Evolutionary conservation across 2,888 invertebrate genomes (phyloP).

Genomic region (Cosmopolites sordidus): DNA sequence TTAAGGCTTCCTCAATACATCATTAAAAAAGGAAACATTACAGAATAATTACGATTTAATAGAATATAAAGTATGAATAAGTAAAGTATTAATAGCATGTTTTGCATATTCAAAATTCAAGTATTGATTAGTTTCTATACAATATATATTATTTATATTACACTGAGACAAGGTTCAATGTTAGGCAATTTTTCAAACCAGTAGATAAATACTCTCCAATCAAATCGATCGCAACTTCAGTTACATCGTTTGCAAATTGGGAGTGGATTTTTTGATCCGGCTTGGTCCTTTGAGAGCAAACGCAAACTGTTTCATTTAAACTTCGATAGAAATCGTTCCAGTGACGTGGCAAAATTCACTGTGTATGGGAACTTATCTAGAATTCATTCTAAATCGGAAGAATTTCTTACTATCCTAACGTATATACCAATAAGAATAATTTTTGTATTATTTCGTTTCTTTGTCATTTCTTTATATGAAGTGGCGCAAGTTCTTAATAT

Average conservation of each 20-base stretch:
- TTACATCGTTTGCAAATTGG: background rate
- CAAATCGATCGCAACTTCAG: background rate
- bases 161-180: background rate
- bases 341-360: background rate
- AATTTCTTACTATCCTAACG: no score
- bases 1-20: no score
- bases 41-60: no score
- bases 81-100: no score
- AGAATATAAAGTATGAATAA: no score
- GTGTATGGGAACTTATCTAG: background rate
- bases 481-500: no score
- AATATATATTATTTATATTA: background rate
- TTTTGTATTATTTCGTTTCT: no score
- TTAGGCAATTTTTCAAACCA: background rate
- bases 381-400: background rate
- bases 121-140: background rate
- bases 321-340: background rate
- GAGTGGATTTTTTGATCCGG: background rate
- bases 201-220: background rate
- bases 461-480: no score
- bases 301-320: background rate
- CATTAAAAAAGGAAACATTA: no score
- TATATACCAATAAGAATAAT: no score
- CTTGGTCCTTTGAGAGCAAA: background rate
- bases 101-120: no score